These are phyloP conservation scores for Venusia cambrica DNA, from an alignment of 2,888 invertebrate species.

Conservation along the genomic window DNA sequence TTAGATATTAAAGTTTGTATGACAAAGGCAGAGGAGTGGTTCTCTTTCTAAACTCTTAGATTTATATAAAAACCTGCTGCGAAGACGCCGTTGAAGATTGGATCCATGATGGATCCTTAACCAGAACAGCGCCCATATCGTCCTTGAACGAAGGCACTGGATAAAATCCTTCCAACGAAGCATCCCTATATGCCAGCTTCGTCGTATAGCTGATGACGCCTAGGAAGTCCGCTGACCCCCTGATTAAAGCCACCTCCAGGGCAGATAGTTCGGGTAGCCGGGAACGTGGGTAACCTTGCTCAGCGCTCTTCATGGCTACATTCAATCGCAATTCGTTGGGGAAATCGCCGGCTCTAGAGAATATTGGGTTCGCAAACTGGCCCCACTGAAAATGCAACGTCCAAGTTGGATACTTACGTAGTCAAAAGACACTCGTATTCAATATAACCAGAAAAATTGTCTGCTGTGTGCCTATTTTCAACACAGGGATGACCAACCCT, in stretches of 20 bases:
- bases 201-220: slow-evolving; percentile 84
- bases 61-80: no score
- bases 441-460: no score
- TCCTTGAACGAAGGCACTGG: slow-evolving; percentile 58
- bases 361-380: slow-evolving; percentile 67
- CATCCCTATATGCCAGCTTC: slow-evolving; percentile 58
- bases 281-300: slow-evolving; percentile 78
- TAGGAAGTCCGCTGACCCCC: slow-evolving; percentile 84
- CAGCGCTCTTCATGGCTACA: slow-evolving; percentile 75
- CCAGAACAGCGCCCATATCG: slow-evolving; percentile 51
- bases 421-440: no score
- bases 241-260: slow-evolving; percentile 80
- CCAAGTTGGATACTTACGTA: no score
- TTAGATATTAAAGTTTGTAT: no score
- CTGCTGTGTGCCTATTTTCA: no score
- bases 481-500: no score
- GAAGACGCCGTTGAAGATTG: slow-evolving; percentile 49
- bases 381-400: slow-evolving; percentile 58
- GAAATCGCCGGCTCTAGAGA: slow-evolving; percentile 81
- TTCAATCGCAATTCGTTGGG: slow-evolving; percentile 80
- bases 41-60: no score
- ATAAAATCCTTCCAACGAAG: slow-evolving; percentile 57
- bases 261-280: slow-evolving; percentile 79
- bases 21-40: no score
- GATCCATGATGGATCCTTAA: slow-evolving; percentile 52